Base-by-base conservation (phyloP, 2,797 vertebrate genomes). In the Betta splendens region DNA sequence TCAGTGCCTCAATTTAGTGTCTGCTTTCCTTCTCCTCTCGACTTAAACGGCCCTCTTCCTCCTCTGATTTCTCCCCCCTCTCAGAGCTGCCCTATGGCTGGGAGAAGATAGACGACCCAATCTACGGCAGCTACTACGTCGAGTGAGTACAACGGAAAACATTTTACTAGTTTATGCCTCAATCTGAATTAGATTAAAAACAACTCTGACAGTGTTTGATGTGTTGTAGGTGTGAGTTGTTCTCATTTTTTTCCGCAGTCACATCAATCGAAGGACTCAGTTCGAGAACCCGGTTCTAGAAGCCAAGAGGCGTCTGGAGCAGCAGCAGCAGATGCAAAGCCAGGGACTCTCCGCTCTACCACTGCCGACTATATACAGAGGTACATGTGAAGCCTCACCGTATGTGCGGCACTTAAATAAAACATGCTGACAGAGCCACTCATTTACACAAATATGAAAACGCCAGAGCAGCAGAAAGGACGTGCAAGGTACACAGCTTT, bases 261-360 rank as follows among this genome's bases (percentile, higher is more conserved):
- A 99, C 92, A 96, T 99, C 91, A 99, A 99, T 82, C 95, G 97
- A 92, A 95, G 97, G 93, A 99, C 98, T 67, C 98, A 99, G 92
- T 99, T 99, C 92, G 98, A 99, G 92, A 99, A 99, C 84, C 98
- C 98, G 11, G 98, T 99, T 83, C 91, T 98, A 85, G 97, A 99
- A 92, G 98, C 98, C 76, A 99, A 99, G 93, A 92, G 96, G 77
- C 95, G 96, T 88, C 90, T 97, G 90, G 96, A 98, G 83, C 96
- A 97, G 79, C 95, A 97, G 93, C 89, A 89, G 63, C 97, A 96
- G 94, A 97, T 98, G 89, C 96, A 98, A 91, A 94, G 95, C 85
- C 93, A 96, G 85, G 97, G 98, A 87, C 93, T 98, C 80, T 95
- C 96, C 61, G 91, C 94, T 82, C 95, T 97, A 83, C 95, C 95